Conservation (phyloP, 1,140 invertebrate genomes). For the Tetragnatha versicolor region DNA sequence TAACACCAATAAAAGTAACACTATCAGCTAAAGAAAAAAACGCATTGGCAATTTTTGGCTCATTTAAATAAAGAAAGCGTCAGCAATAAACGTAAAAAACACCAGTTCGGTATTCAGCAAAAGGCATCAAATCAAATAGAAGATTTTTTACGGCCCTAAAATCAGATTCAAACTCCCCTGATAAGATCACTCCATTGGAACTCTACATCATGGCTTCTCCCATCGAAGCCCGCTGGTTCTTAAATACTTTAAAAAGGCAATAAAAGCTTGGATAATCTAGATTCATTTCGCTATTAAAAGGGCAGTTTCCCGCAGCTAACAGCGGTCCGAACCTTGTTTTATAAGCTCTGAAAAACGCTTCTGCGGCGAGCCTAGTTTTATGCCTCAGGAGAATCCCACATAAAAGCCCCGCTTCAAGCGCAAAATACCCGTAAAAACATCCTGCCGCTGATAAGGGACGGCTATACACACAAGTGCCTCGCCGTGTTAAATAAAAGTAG, state of each 20-base stretch:
- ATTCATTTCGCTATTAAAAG: conserved; percentile 37
- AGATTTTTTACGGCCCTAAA: too few relatives aligned
- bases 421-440: conserved; percentile 9
- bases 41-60: too few relatives aligned
- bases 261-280: conserved; percentile 24
- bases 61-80: too few relatives aligned
- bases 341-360: conserved; percentile 21
- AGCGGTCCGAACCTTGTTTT: conserved; percentile 17
- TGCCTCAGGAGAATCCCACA: background rate
- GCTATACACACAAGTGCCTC: too few relatives aligned
- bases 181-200: background rate
- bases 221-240: background rate
- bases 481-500: too few relatives aligned
- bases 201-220: background rate
- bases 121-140: too few relatives aligned
- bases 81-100: too few relatives aligned
- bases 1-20: too few relatives aligned
- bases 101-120: too few relatives aligned
- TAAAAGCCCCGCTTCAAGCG: conserved; percentile 25
- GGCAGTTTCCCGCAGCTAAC: conserved; percentile 1
- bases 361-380: conserved; percentile 5
- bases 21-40: too few relatives aligned
- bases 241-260: conserved; percentile 27
- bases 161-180: too few relatives aligned
- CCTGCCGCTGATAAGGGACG: background rate